Evolutionary conservation across 2,888 invertebrate species (phyloP), one percentile per base, ranked within the genome.

Genomic region (Taenaris catops): DNA sequence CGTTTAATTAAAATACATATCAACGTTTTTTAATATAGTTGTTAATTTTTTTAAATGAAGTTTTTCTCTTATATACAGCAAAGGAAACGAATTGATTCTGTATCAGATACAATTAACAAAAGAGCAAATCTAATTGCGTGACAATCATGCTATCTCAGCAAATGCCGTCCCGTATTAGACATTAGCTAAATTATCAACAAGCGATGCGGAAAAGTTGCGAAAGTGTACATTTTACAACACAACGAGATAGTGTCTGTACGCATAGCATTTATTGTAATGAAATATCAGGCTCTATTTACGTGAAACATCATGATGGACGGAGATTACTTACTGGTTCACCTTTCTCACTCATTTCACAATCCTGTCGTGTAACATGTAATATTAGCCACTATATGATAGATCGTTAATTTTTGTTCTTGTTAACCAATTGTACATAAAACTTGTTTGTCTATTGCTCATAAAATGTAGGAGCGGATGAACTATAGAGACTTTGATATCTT

Each of bases 281-380:
- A 71, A 73, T 67, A 70, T 61, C 67, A 67, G 55, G 70, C 70
- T 75, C 75, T 71, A 78, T 76, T 75, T 74, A 68, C 59, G 56
- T 32, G 41, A 34, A 50, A 57, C 61, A 67, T 63, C 71, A 71
- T 71, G 74, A 70, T 62, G 66, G 63, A 55, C 41, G 8, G 43
- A 51, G 53, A 73, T 50, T 53, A 56, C 50, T 38, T 53, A 72
- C 68, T 57, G 43, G 75, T 70, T 79, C 62, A 64, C 72, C 67
- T 76, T 76, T 73, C 72, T 71, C 63, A 56, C 41, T 51, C 24
- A 21, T 42, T 38, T 31, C 32, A 25, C 16, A 42, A 42, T 27
- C 8, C 8, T 8, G 20, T 24, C 41, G 31, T 27, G 14, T 34
- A 31, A 26, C 21, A 10, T 37, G 19, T 29, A 12, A 8, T 29